Evolutionary conservation across 2,797 vertebrate species (phyloP).

Genomic region (Neomorphus geoffroyi): DNA sequence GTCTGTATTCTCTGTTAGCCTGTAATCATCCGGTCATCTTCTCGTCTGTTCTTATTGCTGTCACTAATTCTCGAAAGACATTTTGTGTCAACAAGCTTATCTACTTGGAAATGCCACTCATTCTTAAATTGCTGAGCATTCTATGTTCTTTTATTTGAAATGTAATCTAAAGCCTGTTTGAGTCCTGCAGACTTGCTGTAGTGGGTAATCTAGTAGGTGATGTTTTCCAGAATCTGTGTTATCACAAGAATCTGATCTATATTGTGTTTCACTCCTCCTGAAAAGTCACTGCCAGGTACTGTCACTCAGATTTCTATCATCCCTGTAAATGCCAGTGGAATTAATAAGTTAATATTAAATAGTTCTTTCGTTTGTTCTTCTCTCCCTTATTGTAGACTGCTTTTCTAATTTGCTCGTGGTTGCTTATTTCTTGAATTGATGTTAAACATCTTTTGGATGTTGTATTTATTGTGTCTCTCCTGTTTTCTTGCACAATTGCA

Average conservation of each 20-base stretch:
- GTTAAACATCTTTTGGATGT: not conserved
- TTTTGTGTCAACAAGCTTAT: not conserved
- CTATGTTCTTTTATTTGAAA: not conserved
- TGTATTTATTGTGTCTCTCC: not conserved
- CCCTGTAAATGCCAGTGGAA: not conserved
- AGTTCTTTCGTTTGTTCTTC: not conserved
- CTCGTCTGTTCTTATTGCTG: not conserved
- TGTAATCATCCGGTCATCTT: not conserved
- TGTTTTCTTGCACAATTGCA: not conserved
- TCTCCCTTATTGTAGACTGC: not conserved
- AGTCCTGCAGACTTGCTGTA: not conserved
- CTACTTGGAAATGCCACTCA: not conserved
- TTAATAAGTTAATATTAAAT: not conserved
- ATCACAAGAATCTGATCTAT: not conserved
- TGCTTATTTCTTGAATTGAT: not conserved
- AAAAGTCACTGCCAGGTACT: not conserved
- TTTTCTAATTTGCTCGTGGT: not conserved
- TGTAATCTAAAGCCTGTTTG: not conserved
- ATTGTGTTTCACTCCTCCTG: not conserved
- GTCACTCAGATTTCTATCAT: not conserved
- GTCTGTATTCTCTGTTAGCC: not conserved
- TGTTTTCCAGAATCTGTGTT: not conserved
- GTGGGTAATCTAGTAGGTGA: not conserved
- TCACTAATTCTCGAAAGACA: not conserved
- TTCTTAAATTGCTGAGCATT: not conserved